phyloP scores from a whole-genome alignment of 1,140 invertebrate species.

The Pararge aegeria region DNA sequence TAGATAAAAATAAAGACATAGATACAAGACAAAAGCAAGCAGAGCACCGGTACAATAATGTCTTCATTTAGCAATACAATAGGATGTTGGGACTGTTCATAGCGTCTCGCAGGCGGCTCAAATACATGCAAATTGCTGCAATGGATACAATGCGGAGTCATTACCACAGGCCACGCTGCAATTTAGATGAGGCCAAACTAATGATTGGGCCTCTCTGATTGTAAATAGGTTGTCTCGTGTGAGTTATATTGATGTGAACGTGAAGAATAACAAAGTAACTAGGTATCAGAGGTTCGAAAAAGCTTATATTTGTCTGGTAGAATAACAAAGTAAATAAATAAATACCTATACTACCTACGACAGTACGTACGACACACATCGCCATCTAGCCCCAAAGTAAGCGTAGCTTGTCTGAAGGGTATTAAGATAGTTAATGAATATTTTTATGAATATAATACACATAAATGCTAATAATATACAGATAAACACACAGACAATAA shows the following conservation, averaged over 20 bases:
- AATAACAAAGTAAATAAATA: no score
- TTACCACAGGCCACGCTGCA: constrained; percentile 39
- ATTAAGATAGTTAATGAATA: no score
- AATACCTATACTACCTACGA: no score
- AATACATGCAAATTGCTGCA: constrained; percentile 58
- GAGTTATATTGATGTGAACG: constrained; percentile 4
- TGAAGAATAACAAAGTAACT: neutral
- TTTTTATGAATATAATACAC: no score
- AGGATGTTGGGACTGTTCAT: constrained; percentile 24
- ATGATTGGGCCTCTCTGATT: constrained; percentile 38
- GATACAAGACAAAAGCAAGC: constrained; percentile 29
- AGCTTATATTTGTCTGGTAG: no score
- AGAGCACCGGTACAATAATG: constrained; percentile 35
- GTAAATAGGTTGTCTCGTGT: constrained; percentile 14
- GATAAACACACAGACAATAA: no score
- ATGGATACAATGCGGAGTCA: constrained; percentile 51
- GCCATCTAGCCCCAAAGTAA: no score
- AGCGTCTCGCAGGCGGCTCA: constrained; percentile 34
- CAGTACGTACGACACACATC: no score
- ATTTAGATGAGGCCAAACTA: constrained; percentile 56
- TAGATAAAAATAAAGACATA: constrained; percentile 7
- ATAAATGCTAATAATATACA: no score
- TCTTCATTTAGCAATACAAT: constrained; percentile 47
- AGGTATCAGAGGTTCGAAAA: no score
- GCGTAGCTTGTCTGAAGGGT: no score